Percentiles rank a stretch among this genome's conserved stretches.
Conservation (phyloP, 2,113 vertebrate species). For the Urocynchramus pylzowi region DNA sequence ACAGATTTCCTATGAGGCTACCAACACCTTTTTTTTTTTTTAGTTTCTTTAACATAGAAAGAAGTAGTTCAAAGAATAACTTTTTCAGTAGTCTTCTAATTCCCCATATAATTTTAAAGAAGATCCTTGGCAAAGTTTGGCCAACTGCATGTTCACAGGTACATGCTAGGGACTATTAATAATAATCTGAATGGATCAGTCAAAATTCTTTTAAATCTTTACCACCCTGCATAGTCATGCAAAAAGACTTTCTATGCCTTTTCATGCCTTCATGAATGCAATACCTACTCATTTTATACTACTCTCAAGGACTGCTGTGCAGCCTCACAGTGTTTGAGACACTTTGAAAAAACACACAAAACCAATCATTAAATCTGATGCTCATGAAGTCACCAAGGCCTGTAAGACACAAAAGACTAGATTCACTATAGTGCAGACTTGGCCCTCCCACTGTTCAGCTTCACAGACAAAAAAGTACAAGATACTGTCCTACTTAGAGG, state of each 20-base stretch:
- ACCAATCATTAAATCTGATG: neutral
- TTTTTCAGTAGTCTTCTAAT: neutral
- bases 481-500: neutral
- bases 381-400: neutral
- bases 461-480: neutral
- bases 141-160: neutral
- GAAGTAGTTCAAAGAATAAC: neutral
- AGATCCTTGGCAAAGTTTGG: neutral
- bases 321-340: neutral
- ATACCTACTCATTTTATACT: neutral
- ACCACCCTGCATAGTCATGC: neutral
- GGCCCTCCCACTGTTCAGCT: neutral
- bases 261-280: neutral
- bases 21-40: rapidly evolving
- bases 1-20: neutral
- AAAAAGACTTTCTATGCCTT: neutral
- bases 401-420: neutral
- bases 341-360: neutral
- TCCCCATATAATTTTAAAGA: neutral
- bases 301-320: neutral
- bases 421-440: neutral
- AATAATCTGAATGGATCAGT: neutral
- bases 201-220: neutral
- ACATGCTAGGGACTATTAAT: neutral
- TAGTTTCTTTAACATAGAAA: neutral